These are phyloP conservation scores for Apodemia duryi DNA, from an alignment of 2,888 invertebrate genomes.

Conservation along the genomic window DNA sequence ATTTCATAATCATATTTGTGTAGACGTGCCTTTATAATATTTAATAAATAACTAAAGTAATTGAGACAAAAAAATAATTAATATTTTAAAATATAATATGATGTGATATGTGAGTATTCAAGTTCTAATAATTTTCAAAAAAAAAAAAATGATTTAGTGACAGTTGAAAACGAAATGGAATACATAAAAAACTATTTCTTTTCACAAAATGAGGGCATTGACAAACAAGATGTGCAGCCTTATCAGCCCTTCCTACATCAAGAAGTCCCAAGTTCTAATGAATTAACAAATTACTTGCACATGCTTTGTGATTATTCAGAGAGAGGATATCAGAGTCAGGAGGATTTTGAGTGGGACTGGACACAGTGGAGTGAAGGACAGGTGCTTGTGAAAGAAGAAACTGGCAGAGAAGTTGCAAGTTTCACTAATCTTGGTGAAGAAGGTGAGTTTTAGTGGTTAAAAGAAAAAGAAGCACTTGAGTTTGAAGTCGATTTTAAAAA, in stretches of 20 bases:
- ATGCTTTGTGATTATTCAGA: slow-evolving; percentile 47
- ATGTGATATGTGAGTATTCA: neutral
- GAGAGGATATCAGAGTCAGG: slow-evolving; percentile 33
- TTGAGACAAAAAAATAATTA: neutral
- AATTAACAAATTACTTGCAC: slow-evolving; percentile 45
- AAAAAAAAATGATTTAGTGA: neutral
- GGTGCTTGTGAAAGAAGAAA: slow-evolving; percentile 51
- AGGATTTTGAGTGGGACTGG: slow-evolving; percentile 40
- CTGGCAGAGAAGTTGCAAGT: slow-evolving; percentile 35
- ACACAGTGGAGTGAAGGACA: slow-evolving; percentile 43
- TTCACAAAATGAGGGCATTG: slow-evolving; percentile 35
- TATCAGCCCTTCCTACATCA: slow-evolving; percentile 34
- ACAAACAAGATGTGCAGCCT: slow-evolving; percentile 35
- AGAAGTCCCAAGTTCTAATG: slow-evolving; percentile 28
- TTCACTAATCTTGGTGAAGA: slow-evolving; percentile 45
- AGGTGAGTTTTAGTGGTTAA: slow-evolving; percentile 37
- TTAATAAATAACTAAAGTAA: neutral
- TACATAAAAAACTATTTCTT: slow-evolving; percentile 46
- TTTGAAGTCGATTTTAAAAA: too few species aligned
- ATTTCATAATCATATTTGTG: slow-evolving; percentile 22
- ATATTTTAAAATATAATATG: too few species aligned
- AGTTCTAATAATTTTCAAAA: neutral
- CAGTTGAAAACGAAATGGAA: slow-evolving; percentile 42
- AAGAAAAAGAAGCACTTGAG: too few species aligned
- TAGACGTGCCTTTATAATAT: slow-evolving; percentile 21